Base-by-base conservation (phyloP, 2,113 vertebrate species). In the Cyanocitta stelleri region DNA sequence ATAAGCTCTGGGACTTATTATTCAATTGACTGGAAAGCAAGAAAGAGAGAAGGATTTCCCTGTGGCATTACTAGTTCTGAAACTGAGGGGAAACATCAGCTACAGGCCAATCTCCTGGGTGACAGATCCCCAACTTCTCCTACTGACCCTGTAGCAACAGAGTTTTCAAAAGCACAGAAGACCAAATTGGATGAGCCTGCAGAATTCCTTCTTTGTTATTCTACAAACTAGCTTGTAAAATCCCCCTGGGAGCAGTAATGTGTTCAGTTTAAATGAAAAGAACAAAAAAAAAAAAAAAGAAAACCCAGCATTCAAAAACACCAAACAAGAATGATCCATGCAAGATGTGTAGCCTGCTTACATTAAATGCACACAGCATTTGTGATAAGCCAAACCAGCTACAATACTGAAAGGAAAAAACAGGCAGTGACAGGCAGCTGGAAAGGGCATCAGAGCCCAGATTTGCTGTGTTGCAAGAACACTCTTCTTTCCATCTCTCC, bases 171-270 rank as follows among this genome's bases (percentile, higher is more conserved):
- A 87, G 69, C 81, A 91, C 51, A 83, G 51, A 91, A 87, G 74
- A 81, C 56, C 54, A 58, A 90, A 94, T 79, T 41, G 48, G 68
- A 88, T 84, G 84, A 89, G 89, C 56, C 56, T 84, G 43, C 64
- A 94, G 95, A 96, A 96, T 85, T 96, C 77, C 61, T 89, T 64
- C 84, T 94, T 88, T 95, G 76, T 92, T 89, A 54, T 87, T 95
- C 80, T 78, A 80, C 52, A 85, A 82, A 63, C 48, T 7, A 86
- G 76, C 72, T 86, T 69, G 48, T 90, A 84, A 92, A 94, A 86
- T 43, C 64, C 87, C 93, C 77, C 51, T 0, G 3, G 91, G 73
- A 89, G n/a, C 59, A 77, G 20, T 80, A 92, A 87, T 67, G 73
- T 46, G 80, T 51, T 82, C 77, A 71, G 51, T 63, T 94, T 64